Evolutionary conservation across 2,888 invertebrate genomes (phyloP), one percentile per base, ranked within the genome.

Genomic region (Aspidiotus destructor): DNA sequence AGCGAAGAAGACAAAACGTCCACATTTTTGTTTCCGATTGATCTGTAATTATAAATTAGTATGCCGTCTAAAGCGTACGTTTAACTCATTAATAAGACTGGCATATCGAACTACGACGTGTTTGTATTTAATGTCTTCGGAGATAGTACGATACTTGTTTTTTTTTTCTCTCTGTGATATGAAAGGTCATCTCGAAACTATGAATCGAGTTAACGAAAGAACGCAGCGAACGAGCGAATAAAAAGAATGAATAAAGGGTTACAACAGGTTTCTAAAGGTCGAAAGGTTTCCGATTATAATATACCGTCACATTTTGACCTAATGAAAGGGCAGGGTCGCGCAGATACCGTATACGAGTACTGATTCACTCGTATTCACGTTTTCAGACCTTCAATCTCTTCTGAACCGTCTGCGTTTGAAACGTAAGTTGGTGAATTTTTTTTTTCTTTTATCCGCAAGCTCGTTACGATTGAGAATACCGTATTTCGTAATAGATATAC

Each of bases 271-370:
- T 62, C 52, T 62, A 64, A 52, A 64, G 64, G 64, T 64, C 54
- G 41, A 41, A 64, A 64, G 62, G 64, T 64, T 28, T 64, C 64
- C 53, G 64, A 64, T 64, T 64, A 64, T 41, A 55, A 64, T 55
- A 64, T 64, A 53, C 64, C 64, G 64, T 64, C 64, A 64, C 64
- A 13, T 64, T 64, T 64, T 64, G 55, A 64, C 64, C 64, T 64
- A 41, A 54, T 55, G 55, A 55, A 64, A 64, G 64, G 64, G 64
- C 64, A 64, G 64, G 64, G 64, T 64, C 64, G 52, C 16, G 15
- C 42, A 55, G 64, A 64, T 64, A 55, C 10, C 11, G 5, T n/a
- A 3, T 11, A n/a, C 40, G 48, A 54, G 41, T 55, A 64, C 53
- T 64, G 64, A 64, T 64, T 64, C 64, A 64, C 64, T 64, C 40